Evolutionary conservation across 2,888 invertebrate species (phyloP).

Genomic region (Xylophagus ater): DNA sequence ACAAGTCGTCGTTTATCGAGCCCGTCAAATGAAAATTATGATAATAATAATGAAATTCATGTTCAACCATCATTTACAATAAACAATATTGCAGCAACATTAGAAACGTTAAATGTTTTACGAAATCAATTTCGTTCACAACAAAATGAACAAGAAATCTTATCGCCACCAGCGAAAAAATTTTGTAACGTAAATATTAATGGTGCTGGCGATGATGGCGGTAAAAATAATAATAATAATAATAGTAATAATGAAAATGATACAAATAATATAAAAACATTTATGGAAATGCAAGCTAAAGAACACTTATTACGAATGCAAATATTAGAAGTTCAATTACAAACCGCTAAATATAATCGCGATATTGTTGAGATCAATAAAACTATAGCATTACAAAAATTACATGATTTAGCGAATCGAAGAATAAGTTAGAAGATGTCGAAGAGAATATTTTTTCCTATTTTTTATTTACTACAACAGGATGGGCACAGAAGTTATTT

Average conservation of each 20-base stretch:
- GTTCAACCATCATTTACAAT: slow-evolving; percentile 28
- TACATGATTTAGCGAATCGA: slow-evolving; percentile 40
- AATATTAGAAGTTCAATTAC: slow-evolving; percentile 38
- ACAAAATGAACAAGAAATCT: no score
- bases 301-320: slow-evolving; percentile 39
- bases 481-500: no score
- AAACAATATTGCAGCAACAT: slow-evolving; percentile 37
- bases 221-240: background rate
- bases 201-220: no score
- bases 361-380: slow-evolving; percentile 52
- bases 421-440: slow-evolving; percentile 26
- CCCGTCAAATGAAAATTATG: slow-evolving; percentile 17
- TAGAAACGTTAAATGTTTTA: slow-evolving; percentile 36
- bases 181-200: no score
- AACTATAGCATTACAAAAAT: slow-evolving; percentile 48
- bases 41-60: slow-evolving; percentile 16
- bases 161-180: slow-evolving; percentile 6
- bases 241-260: slow-evolving; percentile 23
- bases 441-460: no score
- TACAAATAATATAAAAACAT: slow-evolving; percentile 30
- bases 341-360: slow-evolving; percentile 39
- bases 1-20: slow-evolving; percentile 16
- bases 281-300: slow-evolving; percentile 39
- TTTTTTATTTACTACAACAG: no score
- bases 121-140: slow-evolving; percentile 20